Base-by-base conservation (phyloP, 2,888 invertebrate genomes). In the Rhamnusium bicolor region DNA sequence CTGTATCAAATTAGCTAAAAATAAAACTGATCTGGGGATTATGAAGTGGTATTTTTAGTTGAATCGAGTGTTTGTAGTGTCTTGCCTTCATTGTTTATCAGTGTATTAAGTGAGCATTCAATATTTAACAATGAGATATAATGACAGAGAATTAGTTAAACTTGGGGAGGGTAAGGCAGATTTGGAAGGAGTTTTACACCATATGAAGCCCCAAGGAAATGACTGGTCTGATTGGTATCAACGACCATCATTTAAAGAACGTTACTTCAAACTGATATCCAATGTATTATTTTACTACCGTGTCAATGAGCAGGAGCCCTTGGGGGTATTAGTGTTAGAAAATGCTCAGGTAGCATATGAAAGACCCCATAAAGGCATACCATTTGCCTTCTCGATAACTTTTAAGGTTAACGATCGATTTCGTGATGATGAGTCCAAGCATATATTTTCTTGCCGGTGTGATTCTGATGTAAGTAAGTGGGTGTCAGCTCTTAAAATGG, bases 261-360 rank as follows among this genome's bases (percentile, higher is more conserved):
- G 94, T 85, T 94, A 93, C 91, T 95, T 95, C 87, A 93, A 94
- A 83, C 87, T 95, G 69, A 91, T 92, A 78, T 91, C 92, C 80
- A 95, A 95, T 87, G 90, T 94, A 82, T 87, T 95, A 63, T 95
- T 94, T 88, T 95, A 94, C 86, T 94, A 93, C 87, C 92, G 94
- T 85, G 90, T 94, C 76, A 93, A 92, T 86, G 91, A 92, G 65
- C 75, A 81, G 29, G 92, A 92, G 85, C 94, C 95, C 16, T 90
- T 92, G 40, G 95, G 95, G 56, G 91, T 94, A 27, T 91, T 95
- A 85, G 90, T 95, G 21, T 89, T 95, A 86, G 95, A 95, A 86
- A 94, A 94, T 86, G 92, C 86, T 90, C 84, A 92, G 90, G 81
- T 92, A 92, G 83, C 93, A 91, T 91, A 92, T 87, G 94, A 95